Conservation (phyloP, 1,140 invertebrate species). For the Halesus radiatus region DNA sequence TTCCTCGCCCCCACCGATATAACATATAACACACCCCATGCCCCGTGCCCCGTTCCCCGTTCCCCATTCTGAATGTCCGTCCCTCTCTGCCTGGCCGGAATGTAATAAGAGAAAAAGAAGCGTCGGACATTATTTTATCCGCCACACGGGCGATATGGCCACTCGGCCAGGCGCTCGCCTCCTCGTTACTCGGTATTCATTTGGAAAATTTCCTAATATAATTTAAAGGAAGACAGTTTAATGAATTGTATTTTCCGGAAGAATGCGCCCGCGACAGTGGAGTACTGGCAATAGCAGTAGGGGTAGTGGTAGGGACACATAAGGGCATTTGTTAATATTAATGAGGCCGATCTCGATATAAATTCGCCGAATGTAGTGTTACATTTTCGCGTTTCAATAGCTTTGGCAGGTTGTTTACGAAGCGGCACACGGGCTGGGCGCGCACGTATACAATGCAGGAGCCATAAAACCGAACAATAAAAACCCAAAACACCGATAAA, state of each 20-base stretch:
- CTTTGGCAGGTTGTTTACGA: constrained; percentile 56
- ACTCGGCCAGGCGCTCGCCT: constrained; percentile 6
- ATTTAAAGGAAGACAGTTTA: constrained; percentile 57
- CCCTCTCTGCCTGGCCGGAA: constrained; percentile 40
- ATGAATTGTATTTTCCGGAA: constrained; percentile 55
- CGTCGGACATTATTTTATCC: constrained; percentile 50
- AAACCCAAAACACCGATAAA: constrained; percentile 74
- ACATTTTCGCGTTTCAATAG: constrained; percentile 54
- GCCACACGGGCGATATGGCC: constrained; percentile 46
- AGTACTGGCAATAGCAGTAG: not conserved
- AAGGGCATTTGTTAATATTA: constrained; percentile 53
- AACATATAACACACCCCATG: constrained; percentile 35
- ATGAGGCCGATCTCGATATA: constrained; percentile 49
- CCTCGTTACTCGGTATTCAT: constrained; percentile 51
- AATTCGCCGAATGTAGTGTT: constrained; percentile 50
- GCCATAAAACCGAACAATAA: constrained; percentile 73
- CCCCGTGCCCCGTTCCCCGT: too few species aligned
- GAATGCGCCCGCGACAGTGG: not conserved
- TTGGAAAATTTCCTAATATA: constrained; percentile 55
- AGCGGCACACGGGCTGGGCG: constrained; percentile 54
- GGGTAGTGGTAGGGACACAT: constrained; percentile 33
- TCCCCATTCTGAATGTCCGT: not conserved
- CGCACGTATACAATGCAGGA: constrained; percentile 67
- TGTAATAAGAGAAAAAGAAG: constrained; percentile 51
- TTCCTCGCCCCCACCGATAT: constrained; percentile 54